Percentiles rank a stretch among this genome's conserved stretches.
phyloP scores from a whole-genome alignment of 2,888 invertebrate species.

The Cynaeus angustus region DNA sequence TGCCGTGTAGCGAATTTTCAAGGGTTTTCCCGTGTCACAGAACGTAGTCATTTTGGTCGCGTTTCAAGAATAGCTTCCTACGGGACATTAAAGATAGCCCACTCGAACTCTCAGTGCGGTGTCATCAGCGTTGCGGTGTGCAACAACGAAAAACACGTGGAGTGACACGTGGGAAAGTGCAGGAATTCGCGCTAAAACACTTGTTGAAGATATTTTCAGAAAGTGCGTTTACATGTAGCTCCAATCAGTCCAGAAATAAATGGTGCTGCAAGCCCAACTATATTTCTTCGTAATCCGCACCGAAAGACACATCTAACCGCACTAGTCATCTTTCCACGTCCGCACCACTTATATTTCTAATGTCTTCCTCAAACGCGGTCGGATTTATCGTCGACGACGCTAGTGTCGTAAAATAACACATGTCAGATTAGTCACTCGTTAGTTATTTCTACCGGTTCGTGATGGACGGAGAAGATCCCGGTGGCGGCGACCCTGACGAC shows the following conservation, averaged over 20 bases:
- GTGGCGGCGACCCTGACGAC: conserved; percentile 60
- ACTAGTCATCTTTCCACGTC: background rate
- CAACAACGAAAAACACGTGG: conserved; percentile 7
- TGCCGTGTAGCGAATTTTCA: conserved; percentile 8
- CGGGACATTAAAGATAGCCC: conserved; percentile 35
- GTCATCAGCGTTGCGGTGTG: conserved; percentile 21
- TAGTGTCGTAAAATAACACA: conserved; percentile 20
- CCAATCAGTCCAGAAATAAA: background rate
- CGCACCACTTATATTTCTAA: background rate
- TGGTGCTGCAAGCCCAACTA: background rate
- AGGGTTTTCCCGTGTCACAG: background rate
- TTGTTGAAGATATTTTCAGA: conserved; percentile 21
- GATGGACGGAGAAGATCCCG: conserved; percentile 54
- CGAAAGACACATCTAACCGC: background rate
- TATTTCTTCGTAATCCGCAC: conserved; percentile 2
- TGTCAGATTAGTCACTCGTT: conserved; percentile 34
- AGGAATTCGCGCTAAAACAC: conserved; percentile 7
- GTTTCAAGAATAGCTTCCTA: conserved; percentile 38
- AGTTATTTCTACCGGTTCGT: conserved; percentile 17
- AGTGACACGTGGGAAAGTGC: conserved; percentile 16
- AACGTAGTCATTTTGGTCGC: conserved; percentile 11
- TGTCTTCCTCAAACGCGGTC: conserved; percentile 1
- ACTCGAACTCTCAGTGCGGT: conserved; percentile 17
- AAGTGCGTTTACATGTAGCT: conserved; percentile 2
- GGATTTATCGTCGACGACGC: conserved; percentile 8